A percentile compares a stretch with the other conserved stretches of the same genome.
phyloP scores from a whole-genome alignment of 2,888 invertebrate species.

The Xylota segnis region DNA sequence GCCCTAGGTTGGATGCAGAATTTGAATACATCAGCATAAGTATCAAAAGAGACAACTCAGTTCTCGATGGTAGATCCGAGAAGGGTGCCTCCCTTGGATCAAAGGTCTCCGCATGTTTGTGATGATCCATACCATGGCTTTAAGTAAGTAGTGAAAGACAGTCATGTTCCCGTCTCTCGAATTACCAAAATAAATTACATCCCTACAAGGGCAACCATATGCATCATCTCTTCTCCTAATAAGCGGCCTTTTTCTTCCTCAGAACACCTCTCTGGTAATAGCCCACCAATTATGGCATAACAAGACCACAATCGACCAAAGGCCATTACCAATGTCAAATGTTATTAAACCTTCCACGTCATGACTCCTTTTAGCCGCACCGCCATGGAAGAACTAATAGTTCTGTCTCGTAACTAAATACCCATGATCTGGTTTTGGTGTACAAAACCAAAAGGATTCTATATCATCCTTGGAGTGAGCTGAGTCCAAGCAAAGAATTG shows the following conservation, averaged over 20 bases:
- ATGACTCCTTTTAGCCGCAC: neutral
- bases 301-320: slow-evolving; percentile 24
- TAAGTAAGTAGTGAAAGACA: no score
- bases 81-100: no score
- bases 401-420: slow-evolving; percentile 13
- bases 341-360: slow-evolving; percentile 1
- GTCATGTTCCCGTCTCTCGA: neutral
- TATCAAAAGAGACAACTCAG: no score
- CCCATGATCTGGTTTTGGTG: neutral
- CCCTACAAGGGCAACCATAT: neutral
- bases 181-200: neutral
- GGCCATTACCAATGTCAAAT: slow-evolving; percentile 37
- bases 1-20: no score
- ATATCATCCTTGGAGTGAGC: neutral
- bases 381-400: slow-evolving; percentile 19
- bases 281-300: slow-evolving; percentile 21
- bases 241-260: neutral
- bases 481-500: neutral
- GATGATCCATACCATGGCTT: no score
- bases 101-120: no score
- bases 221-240: slow-evolving; percentile 4
- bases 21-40: no score
- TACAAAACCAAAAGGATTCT: slow-evolving; percentile 12
- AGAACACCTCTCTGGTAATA: slow-evolving; percentile 10
- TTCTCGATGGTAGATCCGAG: no score